Evolutionary conservation across 2,113 vertebrate species (phyloP).

Genomic region (Urocynchramus pylzowi): DNA sequence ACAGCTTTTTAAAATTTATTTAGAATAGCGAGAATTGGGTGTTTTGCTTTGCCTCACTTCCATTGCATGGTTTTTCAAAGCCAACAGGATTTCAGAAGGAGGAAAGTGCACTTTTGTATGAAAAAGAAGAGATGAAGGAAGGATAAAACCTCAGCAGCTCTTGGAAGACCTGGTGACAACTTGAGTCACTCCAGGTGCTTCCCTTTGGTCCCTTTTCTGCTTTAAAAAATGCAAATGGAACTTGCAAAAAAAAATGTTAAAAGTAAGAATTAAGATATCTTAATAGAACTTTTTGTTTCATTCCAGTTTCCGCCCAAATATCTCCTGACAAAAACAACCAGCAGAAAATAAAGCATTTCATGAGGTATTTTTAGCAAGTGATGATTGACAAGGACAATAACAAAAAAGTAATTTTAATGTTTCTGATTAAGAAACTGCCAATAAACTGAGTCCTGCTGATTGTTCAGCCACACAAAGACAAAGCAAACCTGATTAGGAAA

Average conservation of each 20-base stretch:
- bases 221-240: neutral
- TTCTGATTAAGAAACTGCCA: neutral
- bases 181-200: neutral
- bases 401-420: neutral
- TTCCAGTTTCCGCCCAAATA: neutral
- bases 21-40: neutral
- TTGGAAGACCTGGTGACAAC: neutral
- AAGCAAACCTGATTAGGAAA: neutral
- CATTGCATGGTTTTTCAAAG: neutral
- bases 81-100: neutral
- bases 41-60: neutral
- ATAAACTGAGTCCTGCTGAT: neutral
- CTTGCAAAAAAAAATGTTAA: neutral
- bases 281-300: neutral
- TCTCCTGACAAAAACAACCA: neutral
- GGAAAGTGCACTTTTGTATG: neutral
- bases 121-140: neutral
- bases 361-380: neutral
- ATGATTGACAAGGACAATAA: neutral
- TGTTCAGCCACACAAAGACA: neutral
- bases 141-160: neutral
- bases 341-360: neutral
- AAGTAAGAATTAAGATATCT: neutral
- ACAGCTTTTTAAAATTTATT: neutral
- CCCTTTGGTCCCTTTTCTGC: neutral